phyloP scores from a whole-genome alignment of 2,113 vertebrate genomes.

The Tragelaphus scriptus region DNA sequence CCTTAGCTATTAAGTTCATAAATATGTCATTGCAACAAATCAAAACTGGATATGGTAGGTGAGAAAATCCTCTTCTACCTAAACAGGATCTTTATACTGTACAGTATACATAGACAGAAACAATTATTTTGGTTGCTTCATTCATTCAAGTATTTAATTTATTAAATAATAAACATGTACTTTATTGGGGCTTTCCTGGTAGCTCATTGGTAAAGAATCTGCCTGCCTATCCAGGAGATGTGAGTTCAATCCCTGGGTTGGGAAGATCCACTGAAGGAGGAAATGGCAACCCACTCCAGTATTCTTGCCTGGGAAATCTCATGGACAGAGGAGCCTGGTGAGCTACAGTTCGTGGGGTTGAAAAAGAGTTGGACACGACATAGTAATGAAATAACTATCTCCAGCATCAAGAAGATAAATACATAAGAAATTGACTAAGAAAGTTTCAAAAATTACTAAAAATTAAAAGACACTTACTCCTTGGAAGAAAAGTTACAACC shows the following conservation, averaged over 20 bases:
- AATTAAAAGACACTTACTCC: background rate
- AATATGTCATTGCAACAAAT: background rate
- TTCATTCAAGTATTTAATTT: background rate
- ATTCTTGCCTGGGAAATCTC: background rate
- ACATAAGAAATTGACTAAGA: background rate
- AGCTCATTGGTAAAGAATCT: background rate
- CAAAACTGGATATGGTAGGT: background rate
- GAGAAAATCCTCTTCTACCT: background rate
- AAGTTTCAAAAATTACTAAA: background rate
- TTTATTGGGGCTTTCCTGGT: background rate
- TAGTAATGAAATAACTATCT: background rate
- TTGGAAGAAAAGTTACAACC: background rate
- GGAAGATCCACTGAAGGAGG: background rate
- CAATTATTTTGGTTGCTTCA: background rate
- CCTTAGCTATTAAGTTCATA: background rate
- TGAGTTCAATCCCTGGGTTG: rapidly evolving
- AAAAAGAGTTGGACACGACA: background rate
- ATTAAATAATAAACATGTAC: background rate
- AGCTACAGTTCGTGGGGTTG: background rate
- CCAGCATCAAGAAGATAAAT: background rate
- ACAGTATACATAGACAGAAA: background rate
- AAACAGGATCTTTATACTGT: background rate
- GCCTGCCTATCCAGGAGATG: background rate
- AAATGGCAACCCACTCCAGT: background rate
- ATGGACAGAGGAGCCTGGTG: background rate